Base-by-base conservation (phyloP, 2,113 vertebrate species). In the Prinia subflava region DNA sequence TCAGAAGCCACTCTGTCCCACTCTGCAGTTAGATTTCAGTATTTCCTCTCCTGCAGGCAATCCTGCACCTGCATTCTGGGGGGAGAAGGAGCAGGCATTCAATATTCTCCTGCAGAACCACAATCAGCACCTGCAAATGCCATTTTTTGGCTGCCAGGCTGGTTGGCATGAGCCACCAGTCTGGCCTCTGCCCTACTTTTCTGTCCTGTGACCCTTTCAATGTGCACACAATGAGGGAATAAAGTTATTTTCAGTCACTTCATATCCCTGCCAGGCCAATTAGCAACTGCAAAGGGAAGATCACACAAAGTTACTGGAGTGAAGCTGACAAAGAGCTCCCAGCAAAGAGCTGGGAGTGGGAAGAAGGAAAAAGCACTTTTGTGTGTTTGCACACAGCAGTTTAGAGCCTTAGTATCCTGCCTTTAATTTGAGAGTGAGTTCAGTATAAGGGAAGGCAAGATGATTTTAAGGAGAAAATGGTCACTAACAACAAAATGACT, bases 211-310 rank as follows among this genome's bases (percentile, higher is more conserved):
- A 93, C 84, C 84, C 76, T 57, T 81, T 79, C 84, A 41, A 9
- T 33, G 64, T 53, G 69, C 84, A 90, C 22, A 62, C 81, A 94
- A 37, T 9, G 19, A 60, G 28, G 55, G 73, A 95, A 89, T 59
- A 70, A 80, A 94, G 87, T 77, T 92, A 94, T 95, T 87, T 93
- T 65, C 92, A 91, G 92, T 35, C 64, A 63, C 37, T 76, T 71
- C 21, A 1, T 84, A 79, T 41, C 65, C 49, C 87, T 93, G 91
- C 83, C 95, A 95, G 91, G 52, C 77, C 91, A 96, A 95, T 95
- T 94, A 95, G 83, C 80, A 90, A 95, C 28, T 90, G 92, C 65
- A 92, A 84, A 77, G 73, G 68, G 79, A 85, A n/a, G 77, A 95
- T 92, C 62, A 89, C 78, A 78, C 44, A 70, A 73, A 91, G 55